A percentile compares a stretch with the other conserved stretches of the same genome.
Conservation (phyloP, 2,888 invertebrate species). For the Eristalinus aeneus region DNA sequence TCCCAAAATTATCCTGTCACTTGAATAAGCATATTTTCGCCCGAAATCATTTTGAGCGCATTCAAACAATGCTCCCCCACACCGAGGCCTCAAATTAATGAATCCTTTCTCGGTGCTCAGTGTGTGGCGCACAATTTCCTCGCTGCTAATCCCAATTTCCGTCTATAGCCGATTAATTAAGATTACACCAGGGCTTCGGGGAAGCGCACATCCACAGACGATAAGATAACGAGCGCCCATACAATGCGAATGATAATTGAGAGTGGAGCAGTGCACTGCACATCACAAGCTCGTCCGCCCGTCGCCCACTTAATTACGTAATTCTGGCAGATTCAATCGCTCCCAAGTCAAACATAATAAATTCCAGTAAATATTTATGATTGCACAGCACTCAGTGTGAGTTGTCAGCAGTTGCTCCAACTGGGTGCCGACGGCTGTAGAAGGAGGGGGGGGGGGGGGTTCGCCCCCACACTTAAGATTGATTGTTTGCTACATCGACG, state of each 20-base stretch:
- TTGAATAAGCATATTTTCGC: too few species aligned
- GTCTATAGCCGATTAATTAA: conserved; percentile 24
- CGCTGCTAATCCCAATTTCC: conserved; percentile 14
- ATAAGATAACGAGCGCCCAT: conserved; percentile 1
- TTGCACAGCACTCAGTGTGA: conserved; percentile 58
- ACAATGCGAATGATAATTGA: neutral
- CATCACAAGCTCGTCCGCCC: too few species aligned
- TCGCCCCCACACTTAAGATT: conserved; percentile 5
- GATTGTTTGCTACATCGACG: neutral
- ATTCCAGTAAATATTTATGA: conserved; percentile 62
- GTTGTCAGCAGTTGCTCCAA: neutral
- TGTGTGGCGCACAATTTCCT: neutral
- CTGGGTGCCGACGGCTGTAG: too few species aligned
- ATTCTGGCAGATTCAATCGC: conserved; percentile 55
- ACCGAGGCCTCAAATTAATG: neutral
- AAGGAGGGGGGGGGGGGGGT: neutral
- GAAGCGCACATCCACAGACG: neutral
- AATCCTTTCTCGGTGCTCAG: neutral
- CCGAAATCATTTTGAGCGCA: neutral
- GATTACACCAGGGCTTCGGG: conserved; percentile 1
- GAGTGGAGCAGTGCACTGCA: neutral
- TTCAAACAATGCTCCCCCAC: neutral
- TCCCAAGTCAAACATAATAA: conserved; percentile 61
- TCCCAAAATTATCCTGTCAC: too few species aligned
- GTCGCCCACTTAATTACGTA: conserved; percentile 44